These are phyloP conservation scores for Zaprionus camerounensis DNA, from an alignment of 1,140 invertebrate genomes.

Conservation along the genomic window DNA sequence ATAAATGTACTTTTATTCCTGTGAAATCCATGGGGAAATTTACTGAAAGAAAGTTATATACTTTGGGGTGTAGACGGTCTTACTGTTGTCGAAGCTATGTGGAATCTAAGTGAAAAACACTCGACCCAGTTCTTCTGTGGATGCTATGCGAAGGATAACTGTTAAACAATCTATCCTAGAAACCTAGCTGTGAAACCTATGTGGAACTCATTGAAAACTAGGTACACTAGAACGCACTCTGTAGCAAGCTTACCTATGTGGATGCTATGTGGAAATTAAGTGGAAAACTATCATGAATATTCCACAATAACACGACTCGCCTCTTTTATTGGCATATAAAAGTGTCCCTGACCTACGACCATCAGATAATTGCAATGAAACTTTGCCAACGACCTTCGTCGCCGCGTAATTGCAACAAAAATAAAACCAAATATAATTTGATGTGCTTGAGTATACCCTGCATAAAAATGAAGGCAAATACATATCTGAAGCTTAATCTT, in stretches of 20 bases:
- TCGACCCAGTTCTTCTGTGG: not conserved
- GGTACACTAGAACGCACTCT: not conserved
- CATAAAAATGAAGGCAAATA: not conserved
- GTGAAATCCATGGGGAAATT: no score
- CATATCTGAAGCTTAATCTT: not conserved
- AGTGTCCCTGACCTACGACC: constrained; percentile 38
- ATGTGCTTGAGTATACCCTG: constrained; percentile 15
- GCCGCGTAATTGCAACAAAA: constrained; percentile 3
- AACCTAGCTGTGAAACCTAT: not conserved
- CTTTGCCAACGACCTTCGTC: constrained; percentile 20
- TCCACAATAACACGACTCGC: not conserved
- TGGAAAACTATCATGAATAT: not conserved
- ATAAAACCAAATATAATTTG: constrained; percentile 2
- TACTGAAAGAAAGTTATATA: no score
- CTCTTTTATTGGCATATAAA: constrained; percentile 28
- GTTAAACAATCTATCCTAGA: not conserved
- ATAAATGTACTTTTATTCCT: no score
- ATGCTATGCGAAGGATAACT: not conserved
- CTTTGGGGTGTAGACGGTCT: no score
- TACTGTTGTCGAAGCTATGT: no score
- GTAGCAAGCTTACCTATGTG: not conserved
- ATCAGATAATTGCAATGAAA: constrained; percentile 14
- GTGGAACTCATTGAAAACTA: not conserved
- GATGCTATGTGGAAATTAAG: not conserved
- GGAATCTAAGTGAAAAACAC: not conserved